These are phyloP conservation scores for Alcedo quadribrachys DNA, from an alignment of 2,797 vertebrate genomes.

Conservation along the genomic window DNA sequence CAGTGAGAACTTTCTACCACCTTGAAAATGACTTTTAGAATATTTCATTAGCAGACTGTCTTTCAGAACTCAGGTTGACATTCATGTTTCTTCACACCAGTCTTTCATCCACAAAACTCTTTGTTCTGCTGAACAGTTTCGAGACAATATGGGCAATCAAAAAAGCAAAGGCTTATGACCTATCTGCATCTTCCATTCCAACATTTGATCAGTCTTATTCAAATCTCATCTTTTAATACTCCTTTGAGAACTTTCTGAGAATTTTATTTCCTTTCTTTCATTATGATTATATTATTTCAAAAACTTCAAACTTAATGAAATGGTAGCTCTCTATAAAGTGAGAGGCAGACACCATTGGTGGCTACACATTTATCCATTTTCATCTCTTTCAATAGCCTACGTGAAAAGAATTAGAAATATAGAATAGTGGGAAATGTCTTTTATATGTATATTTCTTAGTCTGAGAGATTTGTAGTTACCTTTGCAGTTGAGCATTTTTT, in stretches of 20 bases:
- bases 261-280: conserved; percentile 80
- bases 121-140: conserved; percentile 79
- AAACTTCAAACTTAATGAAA: conserved; percentile 76
- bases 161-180: conserved; percentile 71
- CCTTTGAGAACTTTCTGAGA: conserved; percentile 77
- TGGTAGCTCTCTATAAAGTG: conserved; percentile 66
- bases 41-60: conserved; percentile 84
- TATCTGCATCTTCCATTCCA: conserved; percentile 72
- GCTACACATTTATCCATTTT: conserved; percentile 74
- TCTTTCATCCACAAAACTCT: conserved; percentile 81
- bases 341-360: conserved; percentile 53
- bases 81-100: conserved; percentile 79
- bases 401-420: conserved; percentile 61
- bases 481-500: conserved; percentile 10
- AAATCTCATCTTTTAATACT: conserved; percentile 80
- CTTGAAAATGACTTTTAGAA: conserved; percentile 84
- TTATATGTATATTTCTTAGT: conserved; percentile 28
- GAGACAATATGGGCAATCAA: conserved; percentile 80
- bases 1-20: conserved; percentile 80
- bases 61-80: conserved; percentile 80
- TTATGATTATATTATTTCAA: conserved; percentile 75
- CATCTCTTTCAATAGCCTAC: conserved; percentile 69
- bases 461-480: background rate
- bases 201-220: conserved; percentile 79
- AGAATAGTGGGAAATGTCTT: background rate